Evolutionary conservation across 2,797 vertebrate species (phyloP), one percentile per base, ranked within the genome.

Genomic region (Poeciliopsis turneri): DNA sequence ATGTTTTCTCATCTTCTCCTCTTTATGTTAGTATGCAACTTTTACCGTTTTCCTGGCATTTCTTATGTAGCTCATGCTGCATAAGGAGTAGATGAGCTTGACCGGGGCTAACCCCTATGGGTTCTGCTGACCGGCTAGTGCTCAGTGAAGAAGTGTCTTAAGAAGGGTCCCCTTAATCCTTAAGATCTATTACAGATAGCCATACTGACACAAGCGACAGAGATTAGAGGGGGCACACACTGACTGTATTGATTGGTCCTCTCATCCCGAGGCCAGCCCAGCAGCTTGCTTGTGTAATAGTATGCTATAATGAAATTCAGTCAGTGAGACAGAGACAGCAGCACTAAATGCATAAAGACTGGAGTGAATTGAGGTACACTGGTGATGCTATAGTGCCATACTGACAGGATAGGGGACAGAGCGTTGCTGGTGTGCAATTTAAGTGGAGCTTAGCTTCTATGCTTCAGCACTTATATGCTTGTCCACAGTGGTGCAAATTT

Each of bases 121-220:
- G 88, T 86, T 82, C 82, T 81, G 72, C 30, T 79, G 57, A 73
- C 78, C 5, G 15, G 80, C 87, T 84, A 87, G 88, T 92, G 90
- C 89, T 86, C 87, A 88, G 90, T 79, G 82, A 87, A 78, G 86
- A 91, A 94, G 93, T 95, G 93, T 94, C 85, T 95, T 94, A 95
- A 92, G 91, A 92, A 94, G 92, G 88, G 47, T 80, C 86, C 83
- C 75, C 76, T 89, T 95, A 96, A 96, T 96, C 95, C 95, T 92
- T 81, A 89, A 96, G 94, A 96, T 96, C 95, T 95, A 96, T 96
- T 95, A 95, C 94, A 95, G 95, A 96, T 95, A 95, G 91, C 84
- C 53, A 84, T 80, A 77, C 90, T 93, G 93, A 95, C 94, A 95
- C 90, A 89, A 90, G 89, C 90, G 85, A 94, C 95, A 95, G 91